Evolutionary conservation across 2,888 invertebrate species (phyloP).

Genomic region (Podotricha telesiphe): DNA sequence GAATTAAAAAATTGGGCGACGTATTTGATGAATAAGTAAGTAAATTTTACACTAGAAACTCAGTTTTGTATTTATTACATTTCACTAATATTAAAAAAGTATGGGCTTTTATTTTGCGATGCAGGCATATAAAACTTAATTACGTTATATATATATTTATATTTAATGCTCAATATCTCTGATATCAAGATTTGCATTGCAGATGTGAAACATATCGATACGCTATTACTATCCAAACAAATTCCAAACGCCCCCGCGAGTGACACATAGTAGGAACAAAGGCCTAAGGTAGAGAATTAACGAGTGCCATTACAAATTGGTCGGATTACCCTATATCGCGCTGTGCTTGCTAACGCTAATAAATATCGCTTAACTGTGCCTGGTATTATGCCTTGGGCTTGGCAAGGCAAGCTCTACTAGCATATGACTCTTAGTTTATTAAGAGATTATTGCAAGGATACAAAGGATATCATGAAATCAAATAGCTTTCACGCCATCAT

Average conservation of each 20-base stretch:
- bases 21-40: too few species aligned
- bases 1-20: too few species aligned
- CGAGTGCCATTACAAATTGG: conserved; percentile 46
- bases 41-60: too few species aligned
- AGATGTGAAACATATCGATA: too few species aligned
- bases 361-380: conserved; percentile 45
- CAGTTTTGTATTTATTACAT: too few species aligned
- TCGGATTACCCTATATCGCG: conserved; percentile 46
- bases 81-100: too few species aligned
- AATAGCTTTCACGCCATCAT: background rate
- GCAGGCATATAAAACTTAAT: too few species aligned
- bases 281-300: conserved; percentile 43
- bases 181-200: too few species aligned
- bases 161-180: too few species aligned
- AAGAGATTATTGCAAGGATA: conserved; percentile 25
- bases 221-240: background rate
- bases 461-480: conserved; percentile 18
- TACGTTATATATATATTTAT: too few species aligned
- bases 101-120: too few species aligned
- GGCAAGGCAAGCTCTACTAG: conserved; percentile 29
- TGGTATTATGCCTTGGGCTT: conserved; percentile 38
- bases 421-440: conserved; percentile 32
- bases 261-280: conserved; percentile 15
- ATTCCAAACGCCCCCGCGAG: background rate
- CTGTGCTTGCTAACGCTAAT: conserved; percentile 41